Conservation (phyloP, 2,113 vertebrate genomes). For the Pollimyrus isidori region DNA sequence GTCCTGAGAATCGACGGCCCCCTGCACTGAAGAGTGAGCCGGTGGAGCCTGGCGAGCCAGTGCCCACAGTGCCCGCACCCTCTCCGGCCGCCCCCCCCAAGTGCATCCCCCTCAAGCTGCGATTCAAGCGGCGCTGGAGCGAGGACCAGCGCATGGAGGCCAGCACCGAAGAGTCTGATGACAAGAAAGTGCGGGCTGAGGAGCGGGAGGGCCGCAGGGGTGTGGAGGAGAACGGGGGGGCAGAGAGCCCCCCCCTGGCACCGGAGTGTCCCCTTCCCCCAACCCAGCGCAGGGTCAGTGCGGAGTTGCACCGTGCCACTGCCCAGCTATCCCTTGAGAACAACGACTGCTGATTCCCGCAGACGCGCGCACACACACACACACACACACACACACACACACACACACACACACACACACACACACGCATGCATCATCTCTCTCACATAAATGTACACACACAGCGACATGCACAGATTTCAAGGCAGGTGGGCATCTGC, state of each 20-base stretch:
- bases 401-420: slow-evolving; percentile 22
- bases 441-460: slow-evolving; percentile 22
- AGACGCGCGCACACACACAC: neutral
- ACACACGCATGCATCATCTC: slow-evolving; percentile 21
- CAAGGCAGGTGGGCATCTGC: slow-evolving; percentile 12
- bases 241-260: slow-evolving; percentile 42
- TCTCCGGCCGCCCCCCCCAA: slow-evolving; percentile 50
- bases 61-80: slow-evolving; percentile 31
- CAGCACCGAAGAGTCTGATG: slow-evolving; percentile 59
- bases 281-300: slow-evolving; percentile 57
- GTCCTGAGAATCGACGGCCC: slow-evolving; percentile 28
- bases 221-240: slow-evolving; percentile 49
- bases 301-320: slow-evolving; percentile 78
- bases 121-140: slow-evolving; percentile 86
- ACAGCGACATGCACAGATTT: neutral
- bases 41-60: slow-evolving; percentile 31
- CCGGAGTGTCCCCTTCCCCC: slow-evolving; percentile 33
- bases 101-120: slow-evolving; percentile 82
- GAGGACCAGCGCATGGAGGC: slow-evolving; percentile 84
- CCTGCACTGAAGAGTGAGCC: slow-evolving; percentile 56
- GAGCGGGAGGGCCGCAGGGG: slow-evolving; percentile 44
- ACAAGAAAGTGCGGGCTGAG: slow-evolving; percentile 68
- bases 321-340: slow-evolving; percentile 85
- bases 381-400: neutral
- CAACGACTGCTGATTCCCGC: slow-evolving; percentile 70